phyloP scores from a whole-genome alignment of 2,797 vertebrate species.

The Myiotriccus ornatus region DNA sequence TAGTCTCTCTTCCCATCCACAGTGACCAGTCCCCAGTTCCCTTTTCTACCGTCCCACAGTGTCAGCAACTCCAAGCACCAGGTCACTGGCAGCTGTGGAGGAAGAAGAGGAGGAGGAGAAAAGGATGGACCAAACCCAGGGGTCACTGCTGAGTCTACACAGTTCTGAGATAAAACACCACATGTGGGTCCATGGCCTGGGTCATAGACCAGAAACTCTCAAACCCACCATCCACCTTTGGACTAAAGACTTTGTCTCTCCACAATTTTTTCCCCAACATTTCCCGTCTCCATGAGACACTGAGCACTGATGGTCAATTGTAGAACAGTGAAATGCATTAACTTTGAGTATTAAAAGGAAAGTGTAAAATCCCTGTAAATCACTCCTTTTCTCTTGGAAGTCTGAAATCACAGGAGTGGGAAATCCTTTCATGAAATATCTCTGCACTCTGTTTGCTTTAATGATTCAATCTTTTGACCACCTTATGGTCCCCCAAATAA shows the following conservation, averaged over 20 bases:
- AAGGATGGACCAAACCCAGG: not conserved
- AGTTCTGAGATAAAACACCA: not conserved
- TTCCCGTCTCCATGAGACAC: not conserved
- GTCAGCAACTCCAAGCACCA: not conserved
- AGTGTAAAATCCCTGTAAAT: not conserved
- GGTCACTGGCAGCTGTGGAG: not conserved
- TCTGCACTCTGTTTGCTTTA: slow-evolving; percentile 19
- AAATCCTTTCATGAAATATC: not conserved
- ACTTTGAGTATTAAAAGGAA: not conserved
- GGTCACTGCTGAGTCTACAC: not conserved
- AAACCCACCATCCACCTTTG: not conserved
- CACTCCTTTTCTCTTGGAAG: not conserved
- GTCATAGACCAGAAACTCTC: not conserved
- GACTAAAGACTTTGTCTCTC: not conserved
- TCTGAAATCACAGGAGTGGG: not conserved
- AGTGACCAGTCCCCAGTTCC: not conserved
- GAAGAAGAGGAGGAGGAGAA: not conserved
- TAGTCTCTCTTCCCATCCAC: fast-evolving
- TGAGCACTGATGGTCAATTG: not conserved
- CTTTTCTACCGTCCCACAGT: not conserved
- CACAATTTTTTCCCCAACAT: not conserved
- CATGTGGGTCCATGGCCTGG: not conserved
- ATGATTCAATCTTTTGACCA: slow-evolving; percentile 6
- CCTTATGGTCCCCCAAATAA: slow-evolving; percentile 11
- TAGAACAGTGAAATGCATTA: not conserved